A percentile compares a stretch with the other conserved stretches of the same genome.
Conservation (phyloP, 2,888 invertebrate genomes). For the Eristalis arbustorum region DNA sequence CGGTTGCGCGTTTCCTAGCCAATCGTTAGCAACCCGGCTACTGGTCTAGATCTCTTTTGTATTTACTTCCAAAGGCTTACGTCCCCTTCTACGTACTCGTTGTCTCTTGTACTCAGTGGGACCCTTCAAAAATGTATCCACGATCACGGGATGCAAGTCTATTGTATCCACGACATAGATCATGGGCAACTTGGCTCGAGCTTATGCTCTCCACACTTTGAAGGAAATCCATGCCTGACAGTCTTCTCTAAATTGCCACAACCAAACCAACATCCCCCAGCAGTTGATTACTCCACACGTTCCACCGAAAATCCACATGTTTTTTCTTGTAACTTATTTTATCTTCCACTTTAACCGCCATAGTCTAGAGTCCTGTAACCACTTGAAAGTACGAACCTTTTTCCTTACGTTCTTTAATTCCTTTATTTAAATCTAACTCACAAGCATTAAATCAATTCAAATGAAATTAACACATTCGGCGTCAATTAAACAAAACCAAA, state of each 20-base stretch:
- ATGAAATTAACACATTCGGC: conserved; percentile 42
- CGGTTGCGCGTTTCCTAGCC: too few relatives aligned
- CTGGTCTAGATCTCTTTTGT: too few relatives aligned
- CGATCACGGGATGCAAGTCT: too few relatives aligned
- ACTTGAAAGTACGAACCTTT: not conserved
- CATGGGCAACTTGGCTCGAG: too few relatives aligned
- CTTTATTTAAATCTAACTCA: not conserved
- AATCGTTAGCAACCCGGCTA: too few relatives aligned
- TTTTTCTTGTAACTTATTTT: not conserved
- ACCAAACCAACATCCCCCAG: not conserved
- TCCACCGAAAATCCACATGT: not conserved
- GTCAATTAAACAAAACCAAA: conserved; percentile 7
- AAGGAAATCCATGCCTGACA: not conserved
- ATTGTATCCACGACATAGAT: too few relatives aligned
- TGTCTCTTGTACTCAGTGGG: too few relatives aligned
- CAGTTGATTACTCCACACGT: conserved; percentile 18
- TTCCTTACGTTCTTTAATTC: not conserved
- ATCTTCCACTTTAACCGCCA: conserved; percentile 1
- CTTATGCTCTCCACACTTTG: not conserved
- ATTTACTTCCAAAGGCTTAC: too few relatives aligned
- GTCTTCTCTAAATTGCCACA: not conserved
- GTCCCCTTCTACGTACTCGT: too few relatives aligned
- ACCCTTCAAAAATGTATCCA: too few relatives aligned
- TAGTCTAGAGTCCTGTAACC: conserved; percentile 19
- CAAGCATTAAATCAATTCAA: conserved; percentile 2